Evolutionary conservation across 2,797 vertebrate genomes (phyloP).

Genomic region (Pteropus rufus): DNA sequence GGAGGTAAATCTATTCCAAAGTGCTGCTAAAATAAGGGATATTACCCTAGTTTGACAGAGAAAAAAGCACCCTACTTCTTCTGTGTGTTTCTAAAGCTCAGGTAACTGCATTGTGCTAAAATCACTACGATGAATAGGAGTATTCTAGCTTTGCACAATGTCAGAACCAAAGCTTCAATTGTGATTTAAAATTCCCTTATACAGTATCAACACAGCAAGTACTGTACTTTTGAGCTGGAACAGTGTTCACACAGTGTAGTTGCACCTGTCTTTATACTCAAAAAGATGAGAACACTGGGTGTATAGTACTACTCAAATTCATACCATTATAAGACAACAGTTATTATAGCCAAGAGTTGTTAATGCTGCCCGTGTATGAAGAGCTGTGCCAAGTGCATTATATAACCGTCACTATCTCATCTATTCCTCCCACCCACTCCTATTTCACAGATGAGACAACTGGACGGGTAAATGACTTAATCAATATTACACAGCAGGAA

Average conservation of each 20-base stretch:
- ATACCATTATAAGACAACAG: not conserved
- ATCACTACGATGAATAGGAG: constrained; percentile 18
- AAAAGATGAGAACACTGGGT: not conserved
- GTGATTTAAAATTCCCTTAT: constrained; percentile 43
- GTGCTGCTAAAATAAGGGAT: constrained; percentile 38
- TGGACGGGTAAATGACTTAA: not conserved
- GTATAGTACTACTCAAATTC: not conserved
- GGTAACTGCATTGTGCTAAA: constrained; percentile 41
- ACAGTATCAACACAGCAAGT: constrained; percentile 34
- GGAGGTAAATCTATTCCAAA: constrained; percentile 29
- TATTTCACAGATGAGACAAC: not conserved
- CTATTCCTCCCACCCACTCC: not conserved
- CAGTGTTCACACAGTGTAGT: not conserved
- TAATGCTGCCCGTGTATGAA: not conserved
- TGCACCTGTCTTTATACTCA: not conserved
- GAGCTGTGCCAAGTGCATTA: not conserved
- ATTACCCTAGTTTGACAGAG: not conserved
- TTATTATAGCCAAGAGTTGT: not conserved
- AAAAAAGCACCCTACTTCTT: constrained; percentile 29
- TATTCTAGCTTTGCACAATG: constrained; percentile 31
- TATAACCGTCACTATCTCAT: not conserved
- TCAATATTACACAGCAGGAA: not conserved
- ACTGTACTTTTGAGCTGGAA: not conserved
- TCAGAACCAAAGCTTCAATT: not conserved
- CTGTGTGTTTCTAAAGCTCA: constrained; percentile 17